Base-by-base conservation (phyloP, 2,888 invertebrate genomes). In the Homarus gammarus region DNA sequence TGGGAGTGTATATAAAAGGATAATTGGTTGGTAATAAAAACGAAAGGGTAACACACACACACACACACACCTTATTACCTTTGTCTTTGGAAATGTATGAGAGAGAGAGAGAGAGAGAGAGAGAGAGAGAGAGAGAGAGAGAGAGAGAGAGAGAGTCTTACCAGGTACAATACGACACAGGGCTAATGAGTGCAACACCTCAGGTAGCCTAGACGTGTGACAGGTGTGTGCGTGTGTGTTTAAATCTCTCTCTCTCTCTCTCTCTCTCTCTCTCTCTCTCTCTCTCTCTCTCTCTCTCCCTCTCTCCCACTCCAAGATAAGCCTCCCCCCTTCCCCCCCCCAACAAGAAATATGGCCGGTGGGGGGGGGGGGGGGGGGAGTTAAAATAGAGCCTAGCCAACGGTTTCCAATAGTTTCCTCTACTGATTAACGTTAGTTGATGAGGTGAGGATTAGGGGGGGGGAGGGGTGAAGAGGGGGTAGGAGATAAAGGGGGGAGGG, bases 301-400 rank as follows among this genome's bases (percentile, higher is more conserved):
- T 49, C 49, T 49, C 49, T 12, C 56, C 15, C 56, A 12, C 15
- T 56, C 18, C 8, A 31, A 27, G 5, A 5, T 31, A 18, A n/a
- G 5, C 73, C 38, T 36, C 72, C 72, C 72, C 5, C 68, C 0
- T 70, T 36, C 15, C 73, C 73, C 73, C 73, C n/a, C 72, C 38
- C 72, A 6, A 6, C 68, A 27, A 70, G 33, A 36, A 33, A 5
- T 22, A 27, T 68, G 0, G 5, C 36, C 22, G 12, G 6, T 31
- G 72, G 72, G n/a, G 10, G 8, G 72, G 72, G 56, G 56, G 56
- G 22, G 56, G n/a, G 64, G 8, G 61, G n/a, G 27, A 61, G 27
- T 5, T n/a, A 22, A 64, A 64, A 27, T 15, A 5, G 6, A 27
- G 56, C 56, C 22, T 1, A 64, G 5, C 8, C 56, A 64, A 64